Conservation (phyloP, 2,113 vertebrate genomes). For the Entomyzon cyanotis region DNA sequence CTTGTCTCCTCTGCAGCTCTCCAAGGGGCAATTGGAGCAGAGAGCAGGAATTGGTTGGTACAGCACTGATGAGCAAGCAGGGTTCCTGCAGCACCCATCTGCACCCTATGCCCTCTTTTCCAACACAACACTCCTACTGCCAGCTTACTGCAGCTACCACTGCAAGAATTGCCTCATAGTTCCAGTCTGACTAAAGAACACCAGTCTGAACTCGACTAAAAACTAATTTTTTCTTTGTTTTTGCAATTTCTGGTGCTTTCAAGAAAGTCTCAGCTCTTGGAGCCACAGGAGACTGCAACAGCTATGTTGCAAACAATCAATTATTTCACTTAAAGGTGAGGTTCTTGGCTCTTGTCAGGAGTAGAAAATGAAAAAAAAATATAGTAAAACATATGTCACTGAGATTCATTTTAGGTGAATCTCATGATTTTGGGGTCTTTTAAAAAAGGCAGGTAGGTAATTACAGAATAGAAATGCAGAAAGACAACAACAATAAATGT, state of each 20-base stretch:
- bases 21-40: not conserved
- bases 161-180: not conserved
- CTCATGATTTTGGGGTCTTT: not conserved
- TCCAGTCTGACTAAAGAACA: not conserved
- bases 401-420: not conserved
- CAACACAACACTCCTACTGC: not conserved
- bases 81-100: not conserved
- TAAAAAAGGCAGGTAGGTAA: not conserved
- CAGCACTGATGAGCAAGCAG: not conserved
- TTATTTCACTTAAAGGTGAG: not conserved
- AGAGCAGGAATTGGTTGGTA: not conserved
- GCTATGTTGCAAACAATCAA: not conserved
- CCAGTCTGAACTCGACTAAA: not conserved
- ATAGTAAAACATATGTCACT: not conserved
- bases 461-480: not conserved
- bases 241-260: not conserved
- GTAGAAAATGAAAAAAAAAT: not conserved
- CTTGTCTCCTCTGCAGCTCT: not conserved
- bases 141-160: not conserved
- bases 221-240: not conserved
- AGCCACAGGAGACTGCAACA: not conserved
- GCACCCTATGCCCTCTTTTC: not conserved
- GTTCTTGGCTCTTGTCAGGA: not conserved
- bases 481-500: not conserved
- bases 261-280: not conserved